These are phyloP conservation scores for Orchesella cincta DNA, from an alignment of 1,140 invertebrate species.

Conservation along the genomic window DNA sequence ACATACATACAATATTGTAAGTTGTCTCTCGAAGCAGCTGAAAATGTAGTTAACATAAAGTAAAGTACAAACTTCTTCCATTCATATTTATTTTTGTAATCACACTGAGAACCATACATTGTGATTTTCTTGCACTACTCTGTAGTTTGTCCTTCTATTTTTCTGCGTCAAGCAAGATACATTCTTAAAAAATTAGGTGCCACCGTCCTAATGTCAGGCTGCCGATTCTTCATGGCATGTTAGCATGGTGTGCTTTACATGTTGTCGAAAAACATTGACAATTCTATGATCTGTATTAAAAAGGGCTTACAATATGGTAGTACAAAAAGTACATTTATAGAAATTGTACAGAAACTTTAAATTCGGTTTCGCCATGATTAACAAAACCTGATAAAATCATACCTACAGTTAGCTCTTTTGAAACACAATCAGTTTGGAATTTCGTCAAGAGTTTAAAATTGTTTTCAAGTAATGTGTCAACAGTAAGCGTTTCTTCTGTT, in stretches of 20 bases:
- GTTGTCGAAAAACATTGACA: not conserved
- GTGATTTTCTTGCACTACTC: constrained; percentile 21
- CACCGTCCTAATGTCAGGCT: no score
- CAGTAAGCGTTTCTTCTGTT: no score
- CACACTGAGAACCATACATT: not conserved
- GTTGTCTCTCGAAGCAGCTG: not conserved
- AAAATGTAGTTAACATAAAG: constrained; percentile 13
- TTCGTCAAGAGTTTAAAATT: no score
- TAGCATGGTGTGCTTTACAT: no score
- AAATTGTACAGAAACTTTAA: no score
- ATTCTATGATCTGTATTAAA: no score
- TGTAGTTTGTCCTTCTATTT: not conserved
- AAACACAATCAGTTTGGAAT: no score
- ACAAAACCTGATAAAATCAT: no score
- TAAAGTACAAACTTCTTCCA: constrained; percentile 17
- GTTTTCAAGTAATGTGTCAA: no score
- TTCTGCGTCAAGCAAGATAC: not conserved
- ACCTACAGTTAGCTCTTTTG: no score
- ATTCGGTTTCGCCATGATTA: no score
- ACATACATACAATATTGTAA: not conserved
- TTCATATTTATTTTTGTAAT: constrained; percentile 25
- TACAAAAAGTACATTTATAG: not conserved
- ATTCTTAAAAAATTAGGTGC: not conserved
- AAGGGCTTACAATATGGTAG: not conserved
- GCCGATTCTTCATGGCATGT: no score